These are phyloP conservation scores for Anoplius nigerrimus DNA, from an alignment of 2,888 invertebrate species.

Conservation along the genomic window DNA sequence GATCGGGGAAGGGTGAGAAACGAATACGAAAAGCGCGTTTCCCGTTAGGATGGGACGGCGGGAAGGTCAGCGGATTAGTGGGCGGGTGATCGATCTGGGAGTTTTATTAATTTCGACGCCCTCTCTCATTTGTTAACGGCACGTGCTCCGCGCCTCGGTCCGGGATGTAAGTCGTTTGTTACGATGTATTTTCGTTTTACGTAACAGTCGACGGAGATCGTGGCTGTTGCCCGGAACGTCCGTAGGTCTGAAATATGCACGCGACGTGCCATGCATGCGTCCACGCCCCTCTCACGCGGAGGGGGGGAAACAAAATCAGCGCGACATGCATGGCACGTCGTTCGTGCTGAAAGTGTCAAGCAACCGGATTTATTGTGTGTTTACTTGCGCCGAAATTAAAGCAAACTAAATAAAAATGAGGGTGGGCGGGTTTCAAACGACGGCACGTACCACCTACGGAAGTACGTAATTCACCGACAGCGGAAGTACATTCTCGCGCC, in stretches of 20 bases:
- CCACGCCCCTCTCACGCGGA: neutral
- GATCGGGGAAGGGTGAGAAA: too few species aligned
- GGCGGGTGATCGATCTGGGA: conserved; percentile 34
- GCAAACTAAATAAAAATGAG: conserved; percentile 1
- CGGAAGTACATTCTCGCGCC: too few species aligned
- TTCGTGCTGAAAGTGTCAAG: conserved; percentile 39
- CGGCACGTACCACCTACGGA: too few species aligned
- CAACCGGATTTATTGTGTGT: conserved; percentile 42
- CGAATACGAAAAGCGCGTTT: too few species aligned
- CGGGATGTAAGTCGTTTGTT: conserved; percentile 45
- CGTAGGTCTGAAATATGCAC: conserved; percentile 51
- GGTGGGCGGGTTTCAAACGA: too few species aligned
- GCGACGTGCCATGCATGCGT: conserved; percentile 46
- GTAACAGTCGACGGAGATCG: conserved; percentile 30
- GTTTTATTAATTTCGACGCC: conserved; percentile 31
- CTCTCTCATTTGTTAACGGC: conserved; percentile 26
- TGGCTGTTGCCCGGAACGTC: conserved; percentile 23
- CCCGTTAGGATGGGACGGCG: too few species aligned
- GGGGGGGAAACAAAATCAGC: conserved; percentile 39
- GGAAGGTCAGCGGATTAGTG: neutral
- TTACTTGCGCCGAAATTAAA: conserved; percentile 21
- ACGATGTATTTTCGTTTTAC: conserved; percentile 43
- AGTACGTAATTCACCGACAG: too few species aligned
- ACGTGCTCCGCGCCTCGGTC: conserved; percentile 18
- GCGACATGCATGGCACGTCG: conserved; percentile 38